A percentile compares a stretch with the other conserved stretches of the same genome.
phyloP scores from a whole-genome alignment of 2,113 vertebrate genomes.

The Lagopus muta region DNA sequence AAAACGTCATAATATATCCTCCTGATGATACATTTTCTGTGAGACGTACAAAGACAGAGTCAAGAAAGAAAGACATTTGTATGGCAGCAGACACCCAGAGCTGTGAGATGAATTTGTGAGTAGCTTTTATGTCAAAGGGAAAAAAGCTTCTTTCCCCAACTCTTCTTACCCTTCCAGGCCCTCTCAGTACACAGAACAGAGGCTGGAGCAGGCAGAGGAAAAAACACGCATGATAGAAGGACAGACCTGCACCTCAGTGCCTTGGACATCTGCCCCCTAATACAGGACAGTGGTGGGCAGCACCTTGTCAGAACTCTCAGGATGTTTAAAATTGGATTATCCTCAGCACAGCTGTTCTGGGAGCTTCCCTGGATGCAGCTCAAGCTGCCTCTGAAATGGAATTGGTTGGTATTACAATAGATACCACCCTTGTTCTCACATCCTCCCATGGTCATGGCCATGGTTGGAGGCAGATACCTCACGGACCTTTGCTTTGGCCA shows the following conservation, averaged over 20 bases:
- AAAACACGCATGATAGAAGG: background rate
- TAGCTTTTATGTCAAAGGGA: background rate
- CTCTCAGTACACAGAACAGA: background rate
- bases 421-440: background rate
- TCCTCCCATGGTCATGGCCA: background rate
- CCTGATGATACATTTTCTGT: conserved; percentile 23
- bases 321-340: background rate
- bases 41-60: conserved; percentile 6
- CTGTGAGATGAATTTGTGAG: background rate
- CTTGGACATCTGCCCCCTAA: background rate
- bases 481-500: background rate
- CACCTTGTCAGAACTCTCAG: background rate
- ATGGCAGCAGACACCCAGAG: conserved; percentile 12
- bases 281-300: background rate
- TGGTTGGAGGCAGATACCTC: background rate
- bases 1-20: conserved; percentile 28
- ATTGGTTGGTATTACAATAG: accelerated
- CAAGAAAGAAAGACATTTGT: background rate
- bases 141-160: background rate
- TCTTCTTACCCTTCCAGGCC: background rate
- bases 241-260: background rate
- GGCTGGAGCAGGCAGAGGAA: background rate
- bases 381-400: background rate
- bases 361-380: background rate
- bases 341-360: background rate